phyloP scores from a whole-genome alignment of 2,888 invertebrate species.

The Lepeophtheirus nordmannii region DNA sequence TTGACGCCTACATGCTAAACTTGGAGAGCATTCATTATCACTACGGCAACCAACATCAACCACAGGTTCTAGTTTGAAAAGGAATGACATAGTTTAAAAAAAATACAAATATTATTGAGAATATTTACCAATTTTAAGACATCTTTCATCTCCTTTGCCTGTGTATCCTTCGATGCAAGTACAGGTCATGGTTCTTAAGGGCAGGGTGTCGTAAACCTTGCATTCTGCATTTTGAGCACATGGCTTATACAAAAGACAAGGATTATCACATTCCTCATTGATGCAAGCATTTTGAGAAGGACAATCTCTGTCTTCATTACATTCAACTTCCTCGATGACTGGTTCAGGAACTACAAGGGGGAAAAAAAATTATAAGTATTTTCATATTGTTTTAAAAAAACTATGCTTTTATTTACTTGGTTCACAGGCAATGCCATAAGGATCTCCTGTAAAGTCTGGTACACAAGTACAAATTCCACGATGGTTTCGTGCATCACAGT shows the following conservation, averaged over 20 bases:
- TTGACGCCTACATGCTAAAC: constrained; percentile 29
- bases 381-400: constrained; percentile 26
- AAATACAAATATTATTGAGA: background rate
- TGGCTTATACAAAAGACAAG: constrained; percentile 55
- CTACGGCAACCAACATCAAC: constrained; percentile 15
- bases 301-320: constrained; percentile 31
- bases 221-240: constrained; percentile 53
- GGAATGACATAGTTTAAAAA: background rate
- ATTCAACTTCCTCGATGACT: constrained; percentile 28
- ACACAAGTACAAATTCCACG: constrained; percentile 29
- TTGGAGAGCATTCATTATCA: constrained; percentile 16
- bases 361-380: constrained; percentile 10
- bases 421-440: constrained; percentile 26
- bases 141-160: constrained; percentile 62
- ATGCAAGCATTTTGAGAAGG: constrained; percentile 59
- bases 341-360: constrained; percentile 36
- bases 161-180: constrained; percentile 63
- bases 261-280: constrained; percentile 55
- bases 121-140: constrained; percentile 20
- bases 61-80: constrained; percentile 11
- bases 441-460: constrained; percentile 29
- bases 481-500: constrained; percentile 28
- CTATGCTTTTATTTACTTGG: constrained; percentile 25
- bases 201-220: constrained; percentile 65
- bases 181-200: constrained; percentile 72